Conservation (phyloP, 2,797 vertebrate genomes). For the Caiman crocodilus region DNA sequence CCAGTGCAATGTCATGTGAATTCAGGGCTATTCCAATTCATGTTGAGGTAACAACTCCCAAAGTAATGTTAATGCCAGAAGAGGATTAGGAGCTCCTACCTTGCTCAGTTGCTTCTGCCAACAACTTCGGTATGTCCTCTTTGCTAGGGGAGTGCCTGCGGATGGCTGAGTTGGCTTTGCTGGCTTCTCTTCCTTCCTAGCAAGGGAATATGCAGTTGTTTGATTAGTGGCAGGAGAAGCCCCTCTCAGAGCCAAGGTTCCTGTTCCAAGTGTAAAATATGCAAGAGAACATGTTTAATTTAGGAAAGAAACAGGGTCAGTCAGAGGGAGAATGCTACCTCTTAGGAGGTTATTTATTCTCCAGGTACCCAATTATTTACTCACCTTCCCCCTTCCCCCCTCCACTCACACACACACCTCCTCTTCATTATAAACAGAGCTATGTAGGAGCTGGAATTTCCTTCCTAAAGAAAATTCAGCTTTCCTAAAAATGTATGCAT, state of each 20-base stretch:
- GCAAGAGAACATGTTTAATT: background rate
- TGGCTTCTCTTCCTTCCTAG: background rate
- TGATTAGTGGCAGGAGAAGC: background rate
- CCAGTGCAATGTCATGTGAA: background rate
- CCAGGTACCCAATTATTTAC: background rate
- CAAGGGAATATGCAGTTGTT: background rate
- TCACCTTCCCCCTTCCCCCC: background rate
- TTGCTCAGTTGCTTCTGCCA: background rate
- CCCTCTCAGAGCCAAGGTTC: background rate
- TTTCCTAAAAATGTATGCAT: background rate
- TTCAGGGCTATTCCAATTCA: background rate
- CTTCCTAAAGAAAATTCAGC: background rate
- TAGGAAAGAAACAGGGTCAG: background rate
- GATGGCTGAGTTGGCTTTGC: background rate
- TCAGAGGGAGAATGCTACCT: background rate
- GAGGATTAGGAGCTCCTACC: background rate
- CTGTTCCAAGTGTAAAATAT: background rate
- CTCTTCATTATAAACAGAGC: fast-evolving
- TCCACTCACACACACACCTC: background rate
- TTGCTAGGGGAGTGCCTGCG: background rate
- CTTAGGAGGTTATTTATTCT: background rate
- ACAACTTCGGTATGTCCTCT: background rate
- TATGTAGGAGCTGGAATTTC: background rate
- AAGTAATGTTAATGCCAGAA: background rate
- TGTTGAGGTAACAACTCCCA: background rate